These are phyloP conservation scores for Artemia sp. DNA, from an alignment of 2,888 invertebrate genomes.

Conservation along the genomic window DNA sequence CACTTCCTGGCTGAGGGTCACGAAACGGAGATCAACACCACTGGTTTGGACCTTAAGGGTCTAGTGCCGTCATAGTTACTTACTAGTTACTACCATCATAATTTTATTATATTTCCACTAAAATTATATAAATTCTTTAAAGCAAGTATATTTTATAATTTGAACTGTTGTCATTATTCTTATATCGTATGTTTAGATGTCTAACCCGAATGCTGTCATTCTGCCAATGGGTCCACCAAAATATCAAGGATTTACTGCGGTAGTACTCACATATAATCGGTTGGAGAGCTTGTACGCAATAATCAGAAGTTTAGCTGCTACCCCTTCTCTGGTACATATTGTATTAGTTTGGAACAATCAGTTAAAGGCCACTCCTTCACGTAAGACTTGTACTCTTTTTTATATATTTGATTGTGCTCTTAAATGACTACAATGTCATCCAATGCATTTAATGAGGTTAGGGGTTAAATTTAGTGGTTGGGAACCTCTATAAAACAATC, in stretches of 20 bases:
- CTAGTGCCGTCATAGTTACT: too few relatives aligned
- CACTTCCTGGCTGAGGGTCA: too few relatives aligned
- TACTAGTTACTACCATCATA: too few relatives aligned
- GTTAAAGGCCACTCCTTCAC: constrained; percentile 65
- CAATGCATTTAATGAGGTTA: too few relatives aligned
- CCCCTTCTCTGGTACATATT: constrained; percentile 76
- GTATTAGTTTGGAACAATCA: constrained; percentile 94
- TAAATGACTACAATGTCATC: too few relatives aligned
- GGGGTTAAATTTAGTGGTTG: too few relatives aligned
- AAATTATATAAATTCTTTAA: too few relatives aligned
- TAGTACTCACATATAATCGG: constrained; percentile 83
- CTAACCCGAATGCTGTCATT: constrained; percentile 46
- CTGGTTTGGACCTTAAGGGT: too few relatives aligned
- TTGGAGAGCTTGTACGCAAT: constrained; percentile 71
- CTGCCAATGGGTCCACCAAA: constrained; percentile 69
- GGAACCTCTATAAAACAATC: too few relatives aligned
- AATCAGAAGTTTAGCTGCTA: constrained; percentile 63
- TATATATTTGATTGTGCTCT: not conserved
- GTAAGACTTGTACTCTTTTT: constrained; percentile 39
- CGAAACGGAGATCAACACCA: too few relatives aligned
- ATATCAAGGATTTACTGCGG: constrained; percentile 81
- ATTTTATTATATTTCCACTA: too few relatives aligned
- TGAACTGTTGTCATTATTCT: not conserved
- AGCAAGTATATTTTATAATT: constrained; percentile 19
- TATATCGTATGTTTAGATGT: constrained; percentile 22